phyloP scores from a whole-genome alignment of 2,888 invertebrate species.

The Autographa gamma region DNA sequence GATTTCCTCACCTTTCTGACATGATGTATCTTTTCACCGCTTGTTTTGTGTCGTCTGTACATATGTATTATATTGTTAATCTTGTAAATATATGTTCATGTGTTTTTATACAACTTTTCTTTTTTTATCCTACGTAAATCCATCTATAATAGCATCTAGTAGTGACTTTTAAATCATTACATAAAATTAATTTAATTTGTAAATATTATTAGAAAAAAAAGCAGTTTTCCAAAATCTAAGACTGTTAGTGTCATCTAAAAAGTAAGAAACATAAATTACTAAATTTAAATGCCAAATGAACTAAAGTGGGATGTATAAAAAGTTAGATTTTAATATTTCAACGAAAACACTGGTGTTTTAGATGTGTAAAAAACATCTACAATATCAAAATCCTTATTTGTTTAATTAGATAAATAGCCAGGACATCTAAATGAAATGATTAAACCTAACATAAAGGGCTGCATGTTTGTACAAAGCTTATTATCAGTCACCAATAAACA shows the following conservation, averaged over 20 bases:
- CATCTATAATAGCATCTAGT: neutral
- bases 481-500: slow-evolving; percentile 30
- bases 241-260: too few relatives aligned
- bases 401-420: neutral
- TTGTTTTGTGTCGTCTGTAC: slow-evolving; percentile 44
- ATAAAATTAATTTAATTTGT: too few relatives aligned
- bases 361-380: too few relatives aligned
- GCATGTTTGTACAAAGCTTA: neutral
- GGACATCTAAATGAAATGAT: neutral
- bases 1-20: slow-evolving; percentile 23
- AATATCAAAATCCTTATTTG: too few relatives aligned
- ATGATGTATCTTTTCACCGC: slow-evolving; percentile 76
- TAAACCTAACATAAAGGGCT: neutral
- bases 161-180: too few relatives aligned
- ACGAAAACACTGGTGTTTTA: too few relatives aligned
- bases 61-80: slow-evolving; percentile 23
- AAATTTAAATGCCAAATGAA: too few relatives aligned
- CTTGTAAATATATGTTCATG: slow-evolving; percentile 36
- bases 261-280: too few relatives aligned
- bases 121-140: slow-evolving; percentile 14
- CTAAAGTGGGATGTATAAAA: too few relatives aligned
- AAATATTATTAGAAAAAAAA: too few relatives aligned
- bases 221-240: too few relatives aligned
- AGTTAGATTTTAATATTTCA: too few relatives aligned
- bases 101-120: slow-evolving; percentile 15